A percentile compares a stretch with the other conserved stretches of the same genome.
These are phyloP conservation scores for Epizoanthus rinbou DNA, from an alignment of 92 coral and sea anemone genomes.

Conservation along the genomic window DNA sequence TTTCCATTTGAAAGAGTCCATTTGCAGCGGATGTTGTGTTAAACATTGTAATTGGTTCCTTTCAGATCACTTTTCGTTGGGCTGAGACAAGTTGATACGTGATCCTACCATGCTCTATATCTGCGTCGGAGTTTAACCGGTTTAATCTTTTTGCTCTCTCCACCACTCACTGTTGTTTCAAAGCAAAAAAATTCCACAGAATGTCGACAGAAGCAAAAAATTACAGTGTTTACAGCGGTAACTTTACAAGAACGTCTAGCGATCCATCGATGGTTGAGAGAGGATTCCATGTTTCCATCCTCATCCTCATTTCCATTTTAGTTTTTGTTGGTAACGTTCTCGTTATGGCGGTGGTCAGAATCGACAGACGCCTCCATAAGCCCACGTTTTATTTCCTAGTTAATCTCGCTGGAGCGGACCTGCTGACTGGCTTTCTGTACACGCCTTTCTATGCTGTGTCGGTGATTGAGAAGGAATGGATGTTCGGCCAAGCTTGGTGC, in stretches of 20 bases:
- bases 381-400: constrained; percentile 66
- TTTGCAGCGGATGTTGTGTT: too few species aligned
- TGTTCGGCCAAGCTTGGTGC: constrained; percentile 45
- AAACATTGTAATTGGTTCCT: too few species aligned
- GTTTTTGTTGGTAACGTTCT: constrained; percentile 55
- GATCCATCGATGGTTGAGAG: not conserved
- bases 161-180: too few species aligned
- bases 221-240: not conserved
- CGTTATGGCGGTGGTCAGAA: constrained; percentile 48
- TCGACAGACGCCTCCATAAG: constrained; percentile 55
- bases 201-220: not conserved
- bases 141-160: too few species aligned
- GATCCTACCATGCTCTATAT: too few species aligned
- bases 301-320: constrained; percentile 39
- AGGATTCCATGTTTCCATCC: constrained; percentile 38
- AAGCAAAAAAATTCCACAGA: too few species aligned
- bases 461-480: constrained; percentile 53
- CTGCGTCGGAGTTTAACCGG: too few species aligned
- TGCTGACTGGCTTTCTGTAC: constrained; percentile 46
- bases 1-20: too few species aligned
- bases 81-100: too few species aligned
- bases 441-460: constrained; percentile 57
- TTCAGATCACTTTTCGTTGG: too few species aligned
- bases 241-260: not conserved
- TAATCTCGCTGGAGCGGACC: constrained; percentile 60